Evolutionary conservation across 2,797 vertebrate species (phyloP), one percentile per base, ranked within the genome.

Genomic region (Aplochiton taeniatus): DNA sequence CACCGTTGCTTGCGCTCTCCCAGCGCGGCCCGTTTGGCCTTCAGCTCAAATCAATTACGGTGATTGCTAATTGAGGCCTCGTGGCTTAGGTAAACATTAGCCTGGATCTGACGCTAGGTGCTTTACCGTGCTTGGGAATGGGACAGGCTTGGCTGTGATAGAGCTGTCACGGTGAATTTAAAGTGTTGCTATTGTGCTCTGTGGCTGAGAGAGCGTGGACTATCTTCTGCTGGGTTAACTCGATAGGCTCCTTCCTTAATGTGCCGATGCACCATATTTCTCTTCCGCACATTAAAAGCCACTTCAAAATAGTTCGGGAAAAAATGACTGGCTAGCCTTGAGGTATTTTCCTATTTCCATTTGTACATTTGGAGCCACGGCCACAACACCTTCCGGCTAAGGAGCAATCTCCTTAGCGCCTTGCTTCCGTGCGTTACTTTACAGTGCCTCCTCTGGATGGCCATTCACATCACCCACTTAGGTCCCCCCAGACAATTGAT

Each of bases 81-180:
- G 69, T 69, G 31, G 66, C 65, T 3, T 10, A 65, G 61, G 74
- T 67, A 66, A 77, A 82, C 82, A 72, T 66, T 10, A 69, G 80
- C 76, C 77, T 75, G 76, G 75, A 60, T 78, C 70, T 83, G 82
- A 73, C 80, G 9, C 0, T 9, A 66, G 47, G 43, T 43, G 43
- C 8, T 0, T 9, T 18, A 72, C 67, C 70, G 73, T 74, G 73
- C 77, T 72, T 11, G 45, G 43, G 11, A 54, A 46, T 67, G 8
- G 63, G 60, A 58, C 75, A 45, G 41, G 48, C 59, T 46, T 11
- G 45, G 12, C 46, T 59, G 46, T 46, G 57, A 46, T 42, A 11
- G 43, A 12, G 10, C 42, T 46, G 43, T 19, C 17, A 18, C 11
- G 17, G 43, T 45, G 11, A 13, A 55, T 59, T 5, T 46, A 6